Evolutionary conservation across 2,797 vertebrate species (phyloP).

Genomic region (Oreonectes daqikongensis): DNA sequence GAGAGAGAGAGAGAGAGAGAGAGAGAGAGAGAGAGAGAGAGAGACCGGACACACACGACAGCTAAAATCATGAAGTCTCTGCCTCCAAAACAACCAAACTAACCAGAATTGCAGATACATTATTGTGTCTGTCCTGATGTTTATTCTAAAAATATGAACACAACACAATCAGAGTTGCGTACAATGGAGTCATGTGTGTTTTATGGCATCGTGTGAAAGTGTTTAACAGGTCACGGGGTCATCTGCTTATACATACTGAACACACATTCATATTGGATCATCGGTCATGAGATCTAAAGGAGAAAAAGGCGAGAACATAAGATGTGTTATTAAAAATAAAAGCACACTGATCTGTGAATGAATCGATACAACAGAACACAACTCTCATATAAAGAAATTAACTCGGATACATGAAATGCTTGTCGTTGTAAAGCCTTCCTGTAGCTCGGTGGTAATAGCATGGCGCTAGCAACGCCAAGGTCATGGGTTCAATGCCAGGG

Average conservation of each 20-base stretch:
- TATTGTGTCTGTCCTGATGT: no score
- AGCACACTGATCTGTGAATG: no score
- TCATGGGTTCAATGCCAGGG: no score
- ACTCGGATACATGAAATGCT: no score
- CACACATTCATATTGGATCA: slow-evolving; percentile 38
- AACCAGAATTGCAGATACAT: no score
- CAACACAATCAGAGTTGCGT: background rate
- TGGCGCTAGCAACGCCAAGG: no score
- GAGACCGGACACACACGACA: background rate
- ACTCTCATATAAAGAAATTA: no score
- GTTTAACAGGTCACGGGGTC: slow-evolving; percentile 36
- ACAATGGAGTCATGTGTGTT: slow-evolving; percentile 14
- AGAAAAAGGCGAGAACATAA: background rate
- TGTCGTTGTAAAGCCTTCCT: no score
- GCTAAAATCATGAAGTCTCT: no score
- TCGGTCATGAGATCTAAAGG: background rate
- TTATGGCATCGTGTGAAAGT: slow-evolving; percentile 30
- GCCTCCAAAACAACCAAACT: no score
- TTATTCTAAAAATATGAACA: slow-evolving; percentile 38
- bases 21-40: background rate
- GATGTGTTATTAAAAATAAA: background rate
- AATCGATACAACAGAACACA: no score
- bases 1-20: background rate
- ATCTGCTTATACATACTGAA: slow-evolving; percentile 40
- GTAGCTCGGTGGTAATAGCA: no score